A percentile compares a stretch with the other conserved stretches of the same genome.
These are phyloP conservation scores for Psilanteris sp. DNA, from an alignment of 1,140 invertebrate species.

Conservation along the genomic window DNA sequence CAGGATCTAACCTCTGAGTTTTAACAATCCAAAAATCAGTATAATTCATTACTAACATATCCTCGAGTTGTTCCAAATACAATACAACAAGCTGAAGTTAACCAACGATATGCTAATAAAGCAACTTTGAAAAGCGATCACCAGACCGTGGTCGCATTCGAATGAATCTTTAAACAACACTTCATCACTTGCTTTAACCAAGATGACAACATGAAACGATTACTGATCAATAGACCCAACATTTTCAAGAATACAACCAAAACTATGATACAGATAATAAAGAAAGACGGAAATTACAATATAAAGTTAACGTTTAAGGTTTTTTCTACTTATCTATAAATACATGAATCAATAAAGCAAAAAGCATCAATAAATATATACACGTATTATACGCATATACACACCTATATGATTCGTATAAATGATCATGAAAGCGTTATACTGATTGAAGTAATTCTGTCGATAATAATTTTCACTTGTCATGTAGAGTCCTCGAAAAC, in stretches of 20 bases:
- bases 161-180: conserved; percentile 53
- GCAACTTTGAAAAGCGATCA: too few relatives aligned
- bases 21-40: too few relatives aligned
- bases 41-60: too few relatives aligned
- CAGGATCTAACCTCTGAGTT: too few relatives aligned
- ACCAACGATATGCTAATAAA: too few relatives aligned
- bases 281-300: conserved; percentile 40
- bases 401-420: conserved; percentile 62
- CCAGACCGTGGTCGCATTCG: too few relatives aligned
- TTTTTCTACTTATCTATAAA: too few relatives aligned
- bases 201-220: conserved; percentile 30
- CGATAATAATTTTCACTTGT: conserved; percentile 73
- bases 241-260: conserved; percentile 35
- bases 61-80: conserved; percentile 55
- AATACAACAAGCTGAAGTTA: too few relatives aligned
- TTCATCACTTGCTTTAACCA: conserved; percentile 65
- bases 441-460: conserved; percentile 64
- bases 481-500: conserved; percentile 69
- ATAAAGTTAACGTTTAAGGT: too few relatives aligned
- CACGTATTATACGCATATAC: conserved; percentile 54
- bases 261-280: conserved; percentile 56
- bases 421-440: conserved; percentile 65
- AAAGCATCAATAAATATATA: conserved; percentile 48
- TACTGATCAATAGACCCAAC: too few relatives aligned
- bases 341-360: too few relatives aligned